These are phyloP conservation scores for Halcyon leucocephala DNA, from an alignment of 2,797 vertebrate species.

Conservation along the genomic window DNA sequence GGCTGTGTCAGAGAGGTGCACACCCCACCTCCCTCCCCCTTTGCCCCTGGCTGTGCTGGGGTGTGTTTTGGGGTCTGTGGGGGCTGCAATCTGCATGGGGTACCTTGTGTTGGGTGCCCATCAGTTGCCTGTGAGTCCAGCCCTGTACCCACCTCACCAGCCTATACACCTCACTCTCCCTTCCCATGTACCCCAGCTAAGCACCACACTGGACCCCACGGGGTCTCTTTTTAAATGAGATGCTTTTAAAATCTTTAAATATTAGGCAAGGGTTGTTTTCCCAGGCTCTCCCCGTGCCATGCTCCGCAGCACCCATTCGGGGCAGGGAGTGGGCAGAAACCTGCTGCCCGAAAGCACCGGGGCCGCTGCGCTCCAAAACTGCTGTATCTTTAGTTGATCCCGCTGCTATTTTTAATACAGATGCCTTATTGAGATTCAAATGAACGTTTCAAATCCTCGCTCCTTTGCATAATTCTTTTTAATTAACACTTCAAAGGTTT, in stretches of 20 bases:
- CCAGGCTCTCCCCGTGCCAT: background rate
- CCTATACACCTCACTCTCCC: accelerated
- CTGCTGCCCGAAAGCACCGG: background rate
- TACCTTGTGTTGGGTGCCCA: accelerated
- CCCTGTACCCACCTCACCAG: background rate
- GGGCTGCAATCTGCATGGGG: accelerated
- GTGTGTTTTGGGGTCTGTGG: accelerated
- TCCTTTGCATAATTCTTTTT: constrained; percentile 80
- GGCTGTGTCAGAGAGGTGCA: accelerated
- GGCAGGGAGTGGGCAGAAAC: background rate
- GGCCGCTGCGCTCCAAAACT: background rate
- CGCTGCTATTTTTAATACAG: constrained; percentile 74
- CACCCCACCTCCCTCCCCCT: background rate
- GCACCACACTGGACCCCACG: accelerated
- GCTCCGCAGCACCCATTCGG: background rate
- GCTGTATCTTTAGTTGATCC: constrained; percentile 21
- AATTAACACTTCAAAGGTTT: constrained; percentile 77
- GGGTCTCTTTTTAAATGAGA: background rate
- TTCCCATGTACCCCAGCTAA: background rate
- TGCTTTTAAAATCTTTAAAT: background rate
- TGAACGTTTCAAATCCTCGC: constrained; percentile 66
- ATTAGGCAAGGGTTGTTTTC: background rate
- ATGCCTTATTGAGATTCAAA: constrained; percentile 78
- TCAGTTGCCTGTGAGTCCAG: background rate
- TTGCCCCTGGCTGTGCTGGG: background rate